phyloP scores from a whole-genome alignment of 2,113 vertebrate genomes.

The Deroptyus accipitrinus region DNA sequence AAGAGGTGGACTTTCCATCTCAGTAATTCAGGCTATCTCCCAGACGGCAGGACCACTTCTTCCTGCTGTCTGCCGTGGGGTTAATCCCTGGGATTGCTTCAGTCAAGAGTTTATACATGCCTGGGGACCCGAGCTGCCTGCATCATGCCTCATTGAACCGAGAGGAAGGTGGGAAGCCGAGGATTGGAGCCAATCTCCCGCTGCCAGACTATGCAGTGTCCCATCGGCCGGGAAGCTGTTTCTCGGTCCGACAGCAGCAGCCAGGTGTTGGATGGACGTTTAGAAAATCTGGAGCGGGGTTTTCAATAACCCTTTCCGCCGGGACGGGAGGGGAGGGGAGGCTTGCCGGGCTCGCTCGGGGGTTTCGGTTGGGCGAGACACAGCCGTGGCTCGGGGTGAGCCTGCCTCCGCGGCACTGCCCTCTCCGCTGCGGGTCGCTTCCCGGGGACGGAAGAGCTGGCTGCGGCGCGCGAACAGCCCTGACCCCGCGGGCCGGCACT shows the following conservation, averaged over 20 bases:
- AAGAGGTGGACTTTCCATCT: neutral
- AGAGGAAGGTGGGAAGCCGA: too few species aligned
- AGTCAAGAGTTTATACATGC: rapidly evolving
- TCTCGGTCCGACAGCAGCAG: neutral
- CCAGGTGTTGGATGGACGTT: too few species aligned
- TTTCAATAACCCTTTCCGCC: neutral
- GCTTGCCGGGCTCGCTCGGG: neutral
- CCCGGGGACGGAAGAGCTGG: too few species aligned
- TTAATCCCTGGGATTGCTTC: neutral
- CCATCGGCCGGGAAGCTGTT: rapidly evolving
- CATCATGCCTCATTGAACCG: rapidly evolving
- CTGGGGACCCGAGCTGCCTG: rapidly evolving
- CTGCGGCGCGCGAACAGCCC: too few species aligned
- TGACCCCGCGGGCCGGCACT: too few species aligned
- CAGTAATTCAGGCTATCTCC: neutral
- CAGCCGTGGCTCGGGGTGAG: neutral
- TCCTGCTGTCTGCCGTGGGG: rapidly evolving
- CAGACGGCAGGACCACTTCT: rapidly evolving
- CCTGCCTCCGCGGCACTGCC: neutral
- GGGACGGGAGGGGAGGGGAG: neutral
- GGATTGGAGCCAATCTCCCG: neutral
- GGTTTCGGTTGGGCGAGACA: rapidly evolving
- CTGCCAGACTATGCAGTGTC: neutral
- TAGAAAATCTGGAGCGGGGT: too few species aligned
- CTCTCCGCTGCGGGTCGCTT: too few species aligned